These are phyloP conservation scores for Trissonchulus latispiculum DNA, from an alignment of 2,888 invertebrate species.

Conservation along the genomic window DNA sequence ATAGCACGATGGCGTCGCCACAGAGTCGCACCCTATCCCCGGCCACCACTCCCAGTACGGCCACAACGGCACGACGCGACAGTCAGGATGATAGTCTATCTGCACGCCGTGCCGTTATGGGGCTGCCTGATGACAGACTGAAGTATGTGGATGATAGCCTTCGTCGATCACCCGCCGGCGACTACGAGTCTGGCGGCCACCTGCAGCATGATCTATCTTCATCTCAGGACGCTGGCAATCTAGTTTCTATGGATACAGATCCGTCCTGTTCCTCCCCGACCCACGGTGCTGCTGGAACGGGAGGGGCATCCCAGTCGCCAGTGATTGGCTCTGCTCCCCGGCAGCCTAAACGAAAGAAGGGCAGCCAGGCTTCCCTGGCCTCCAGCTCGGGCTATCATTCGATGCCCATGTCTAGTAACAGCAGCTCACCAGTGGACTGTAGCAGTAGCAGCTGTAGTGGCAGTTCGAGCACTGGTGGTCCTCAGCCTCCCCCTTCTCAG, in stretches of 20 bases:
- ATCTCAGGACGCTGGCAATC: constrained; percentile 2
- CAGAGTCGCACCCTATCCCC: neutral
- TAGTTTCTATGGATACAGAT: neutral
- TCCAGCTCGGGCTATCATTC: constrained; percentile 35
- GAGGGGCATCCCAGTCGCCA: no score
- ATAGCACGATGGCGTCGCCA: no score
- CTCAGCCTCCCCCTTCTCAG: no score
- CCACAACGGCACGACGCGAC: neutral
- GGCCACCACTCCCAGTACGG: constrained; percentile 18
- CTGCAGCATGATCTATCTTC: neutral
- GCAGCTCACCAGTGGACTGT: constrained; percentile 13
- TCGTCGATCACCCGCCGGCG: neutral
- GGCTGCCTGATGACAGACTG: neutral
- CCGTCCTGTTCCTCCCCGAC: no score
- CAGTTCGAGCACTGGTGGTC: neutral
- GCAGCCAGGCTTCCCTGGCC: neutral
- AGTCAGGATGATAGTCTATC: neutral
- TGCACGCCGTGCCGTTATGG: neutral
- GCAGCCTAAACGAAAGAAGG: neutral
- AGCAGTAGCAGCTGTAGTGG: neutral
- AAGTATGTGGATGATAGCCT: neutral
- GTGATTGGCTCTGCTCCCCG: neutral
- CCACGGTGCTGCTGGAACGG: no score
- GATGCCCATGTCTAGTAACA: constrained; percentile 29
- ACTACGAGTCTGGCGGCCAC: neutral